phyloP scores from a whole-genome alignment of 2,888 invertebrate species.

The Hoplodrina blanda region DNA sequence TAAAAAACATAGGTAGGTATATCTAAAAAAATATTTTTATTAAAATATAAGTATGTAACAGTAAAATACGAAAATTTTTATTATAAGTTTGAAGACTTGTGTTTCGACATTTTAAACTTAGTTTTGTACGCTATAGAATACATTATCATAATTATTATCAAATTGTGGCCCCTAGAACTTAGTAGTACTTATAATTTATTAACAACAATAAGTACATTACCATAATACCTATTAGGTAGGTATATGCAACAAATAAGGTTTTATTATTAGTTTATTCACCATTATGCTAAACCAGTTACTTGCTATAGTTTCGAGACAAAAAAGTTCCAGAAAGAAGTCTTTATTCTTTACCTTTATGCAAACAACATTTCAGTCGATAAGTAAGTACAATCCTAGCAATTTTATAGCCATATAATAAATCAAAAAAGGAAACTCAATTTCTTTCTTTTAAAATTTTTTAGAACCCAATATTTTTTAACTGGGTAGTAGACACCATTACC shows the following conservation, averaged over 20 bases:
- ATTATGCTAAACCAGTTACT: constrained; percentile 47
- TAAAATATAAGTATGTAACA: constrained; percentile 46
- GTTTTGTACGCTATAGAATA: neutral
- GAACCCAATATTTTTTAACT: too few species aligned
- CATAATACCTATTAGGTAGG: neutral
- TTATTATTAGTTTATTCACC: constrained; percentile 1
- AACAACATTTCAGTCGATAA: constrained; percentile 20
- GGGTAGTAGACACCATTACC: too few species aligned
- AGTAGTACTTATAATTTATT: constrained; percentile 2
- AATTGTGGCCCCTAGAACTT: constrained; percentile 19
- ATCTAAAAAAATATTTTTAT: constrained; percentile 49
- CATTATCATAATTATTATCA: neutral
- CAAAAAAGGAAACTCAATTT: neutral
- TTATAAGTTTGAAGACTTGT: constrained; percentile 13
- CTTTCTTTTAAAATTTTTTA: too few species aligned
- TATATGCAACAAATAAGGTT: constrained; percentile 12
- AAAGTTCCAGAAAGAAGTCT: neutral
- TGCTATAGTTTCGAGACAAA: constrained; percentile 4
- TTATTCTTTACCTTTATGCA: neutral
- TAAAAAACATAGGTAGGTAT: constrained; percentile 18
- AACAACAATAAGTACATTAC: constrained; percentile 10
- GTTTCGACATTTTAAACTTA: constrained; percentile 21
- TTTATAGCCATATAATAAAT: constrained; percentile 5
- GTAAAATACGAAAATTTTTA: constrained; percentile 14
- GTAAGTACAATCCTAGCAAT: constrained; percentile 46